phyloP scores from a whole-genome alignment of 92 coral and sea anemone species.

The Phymanthus crucifer region DNA sequence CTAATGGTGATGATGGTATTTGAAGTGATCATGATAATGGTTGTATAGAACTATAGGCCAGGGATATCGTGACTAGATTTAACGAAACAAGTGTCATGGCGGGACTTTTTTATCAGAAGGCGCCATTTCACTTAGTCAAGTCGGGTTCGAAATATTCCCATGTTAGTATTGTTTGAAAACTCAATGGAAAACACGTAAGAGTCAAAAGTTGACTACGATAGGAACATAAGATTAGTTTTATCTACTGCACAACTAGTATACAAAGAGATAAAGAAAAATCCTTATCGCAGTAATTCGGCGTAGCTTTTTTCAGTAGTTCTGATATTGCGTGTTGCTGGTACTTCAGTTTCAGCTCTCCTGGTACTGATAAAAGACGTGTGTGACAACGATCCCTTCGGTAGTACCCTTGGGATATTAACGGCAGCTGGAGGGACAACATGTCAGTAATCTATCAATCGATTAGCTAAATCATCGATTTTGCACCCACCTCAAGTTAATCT shows the following conservation, averaged over 20 bases:
- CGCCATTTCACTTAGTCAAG: not conserved
- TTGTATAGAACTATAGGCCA: not conserved
- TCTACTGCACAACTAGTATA: too few relatives aligned
- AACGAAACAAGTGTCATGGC: conserved; percentile 4
- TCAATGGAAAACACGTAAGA: not conserved
- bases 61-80: not conserved
- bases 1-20: not conserved
- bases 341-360: not conserved
- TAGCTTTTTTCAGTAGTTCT: not conserved
- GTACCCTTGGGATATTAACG: not conserved
- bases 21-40: not conserved
- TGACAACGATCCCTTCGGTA: not conserved
- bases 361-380: not conserved
- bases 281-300: not conserved
- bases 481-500: not conserved
- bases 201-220: not conserved
- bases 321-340: not conserved
- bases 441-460: not conserved
- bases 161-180: not conserved
- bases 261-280: too few relatives aligned
- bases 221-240: not conserved
- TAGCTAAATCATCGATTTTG: not conserved
- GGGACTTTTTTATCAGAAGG: not conserved
- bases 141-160: conserved; percentile 1
- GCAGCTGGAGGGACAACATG: not conserved